Evolutionary conservation across 64 coral and sea anemone genomes (phyloP).

Genomic region (Pocillopora verrucosa): DNA sequence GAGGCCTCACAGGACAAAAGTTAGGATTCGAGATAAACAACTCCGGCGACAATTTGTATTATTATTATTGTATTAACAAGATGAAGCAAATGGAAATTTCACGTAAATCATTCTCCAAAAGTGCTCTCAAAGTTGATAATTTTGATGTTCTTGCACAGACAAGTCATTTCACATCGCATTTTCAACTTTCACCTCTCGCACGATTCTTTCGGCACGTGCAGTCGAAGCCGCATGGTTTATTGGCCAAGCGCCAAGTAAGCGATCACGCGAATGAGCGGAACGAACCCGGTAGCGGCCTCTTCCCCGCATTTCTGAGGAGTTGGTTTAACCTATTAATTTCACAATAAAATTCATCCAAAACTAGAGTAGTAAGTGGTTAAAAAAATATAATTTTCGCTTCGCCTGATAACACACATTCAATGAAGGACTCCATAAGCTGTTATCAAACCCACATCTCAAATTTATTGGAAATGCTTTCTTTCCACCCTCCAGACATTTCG

Average conservation of each 20-base stretch:
- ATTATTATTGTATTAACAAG: not conserved
- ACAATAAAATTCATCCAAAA: not conserved
- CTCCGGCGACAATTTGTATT: not conserved
- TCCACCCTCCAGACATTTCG: slow-evolving; percentile 12
- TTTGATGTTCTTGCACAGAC: not conserved
- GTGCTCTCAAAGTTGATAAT: not conserved
- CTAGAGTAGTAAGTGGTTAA: not conserved
- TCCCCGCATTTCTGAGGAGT: not conserved
- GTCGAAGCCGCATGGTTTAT: not conserved
- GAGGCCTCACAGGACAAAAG: not conserved
- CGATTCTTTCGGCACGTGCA: slow-evolving; percentile 16
- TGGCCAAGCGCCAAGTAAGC: not conserved
- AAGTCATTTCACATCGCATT: not conserved
- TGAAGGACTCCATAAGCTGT: not conserved
- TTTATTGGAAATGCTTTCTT: slow-evolving; percentile 38
- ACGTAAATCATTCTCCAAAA: not conserved
- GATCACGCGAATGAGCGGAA: slow-evolving; percentile 4
- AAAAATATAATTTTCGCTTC: not conserved
- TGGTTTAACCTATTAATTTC: not conserved
- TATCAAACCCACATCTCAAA: slow-evolving; percentile 22
- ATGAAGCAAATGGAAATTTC: not conserved
- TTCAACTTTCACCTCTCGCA: not conserved
- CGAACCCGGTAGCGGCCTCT: not conserved
- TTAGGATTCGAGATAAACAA: slow-evolving; percentile 20
- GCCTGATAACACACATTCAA: not conserved